phyloP scores from a whole-genome alignment of 2,888 invertebrate genomes.

The Agapetus fuscipes region DNA sequence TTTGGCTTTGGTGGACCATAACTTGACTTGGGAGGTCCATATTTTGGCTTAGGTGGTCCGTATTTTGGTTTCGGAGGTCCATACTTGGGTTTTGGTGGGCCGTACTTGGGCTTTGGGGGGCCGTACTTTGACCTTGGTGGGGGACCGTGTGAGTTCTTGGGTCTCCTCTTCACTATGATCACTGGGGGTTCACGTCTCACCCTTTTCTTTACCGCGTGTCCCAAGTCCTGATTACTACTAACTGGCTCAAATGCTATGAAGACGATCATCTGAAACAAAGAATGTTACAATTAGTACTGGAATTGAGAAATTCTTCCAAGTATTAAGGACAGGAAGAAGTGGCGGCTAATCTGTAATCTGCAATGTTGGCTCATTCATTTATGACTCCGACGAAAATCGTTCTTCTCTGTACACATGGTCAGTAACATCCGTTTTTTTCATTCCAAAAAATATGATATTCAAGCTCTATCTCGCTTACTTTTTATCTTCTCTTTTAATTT shows the following conservation, averaged over 20 bases:
- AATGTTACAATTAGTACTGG: no score
- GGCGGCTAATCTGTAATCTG: no score
- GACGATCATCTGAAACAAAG: conserved; percentile 9
- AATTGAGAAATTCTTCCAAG: no score
- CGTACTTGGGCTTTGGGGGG: conserved; percentile 23
- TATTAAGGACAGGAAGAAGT: no score
- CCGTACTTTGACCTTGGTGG: conserved; percentile 18
- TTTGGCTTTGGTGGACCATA: conserved; percentile 22
- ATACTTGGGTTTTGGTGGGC: conserved; percentile 25
- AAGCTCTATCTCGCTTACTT: no score
- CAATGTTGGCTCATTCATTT: no score
- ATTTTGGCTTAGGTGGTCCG: conserved; percentile 24
- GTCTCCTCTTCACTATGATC: conserved; percentile 14
- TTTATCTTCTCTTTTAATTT: no score
- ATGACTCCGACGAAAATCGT: no score
- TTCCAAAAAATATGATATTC: no score
- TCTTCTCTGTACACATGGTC: no score
- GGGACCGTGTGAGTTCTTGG: conserved; percentile 15
- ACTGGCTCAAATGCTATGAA: neutral
- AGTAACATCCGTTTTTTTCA: no score
- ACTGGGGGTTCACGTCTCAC: conserved; percentile 17
- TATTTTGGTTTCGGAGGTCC: conserved; percentile 25
- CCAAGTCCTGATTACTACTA: neutral
- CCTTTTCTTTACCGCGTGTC: conserved; percentile 1
- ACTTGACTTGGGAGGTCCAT: conserved; percentile 24